Evolutionary conservation across 2,888 invertebrate genomes (phyloP).

Genomic region (Leptopterna dolabrata): DNA sequence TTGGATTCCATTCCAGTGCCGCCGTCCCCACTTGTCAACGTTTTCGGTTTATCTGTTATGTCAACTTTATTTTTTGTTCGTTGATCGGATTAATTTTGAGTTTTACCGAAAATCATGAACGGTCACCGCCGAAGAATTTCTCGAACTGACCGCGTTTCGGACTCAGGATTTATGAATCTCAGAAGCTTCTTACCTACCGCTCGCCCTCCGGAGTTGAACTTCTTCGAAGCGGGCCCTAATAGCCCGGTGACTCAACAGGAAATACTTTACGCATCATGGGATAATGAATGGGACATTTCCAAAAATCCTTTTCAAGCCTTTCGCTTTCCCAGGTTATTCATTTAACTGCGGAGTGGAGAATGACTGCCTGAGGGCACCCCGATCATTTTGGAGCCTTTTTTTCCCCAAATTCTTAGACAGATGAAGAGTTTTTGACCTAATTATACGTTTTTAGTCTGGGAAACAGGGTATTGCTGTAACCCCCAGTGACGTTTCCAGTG

Average conservation of each 20-base stretch:
- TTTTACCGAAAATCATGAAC: not conserved
- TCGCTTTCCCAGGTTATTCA: slow-evolving; percentile 21
- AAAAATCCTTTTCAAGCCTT: not conserved
- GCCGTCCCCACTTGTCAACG: too few species aligned
- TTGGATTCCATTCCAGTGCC: too few species aligned
- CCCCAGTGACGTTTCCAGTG: not conserved
- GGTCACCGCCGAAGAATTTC: not conserved
- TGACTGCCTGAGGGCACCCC: not conserved
- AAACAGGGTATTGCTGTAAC: not conserved
- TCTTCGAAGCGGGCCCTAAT: slow-evolving; percentile 11
- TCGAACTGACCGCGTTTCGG: not conserved
- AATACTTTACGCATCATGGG: slow-evolving; percentile 8
- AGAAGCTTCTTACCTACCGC: slow-evolving; percentile 1
- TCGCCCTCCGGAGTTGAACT: not conserved
- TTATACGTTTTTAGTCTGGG: not conserved
- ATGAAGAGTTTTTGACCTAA: not conserved
- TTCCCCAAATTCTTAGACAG: not conserved
- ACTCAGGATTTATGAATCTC: not conserved
- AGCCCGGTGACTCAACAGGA: slow-evolving; percentile 4
- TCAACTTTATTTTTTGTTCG: too few species aligned
- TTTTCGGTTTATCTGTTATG: too few species aligned
- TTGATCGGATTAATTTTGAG: too few species aligned
- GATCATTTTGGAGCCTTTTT: not conserved
- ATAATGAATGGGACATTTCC: slow-evolving; percentile 18
- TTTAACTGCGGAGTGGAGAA: not conserved